Conservation (phyloP, 2,113 vertebrate genomes). For the Capreolus pygargus region DNA sequence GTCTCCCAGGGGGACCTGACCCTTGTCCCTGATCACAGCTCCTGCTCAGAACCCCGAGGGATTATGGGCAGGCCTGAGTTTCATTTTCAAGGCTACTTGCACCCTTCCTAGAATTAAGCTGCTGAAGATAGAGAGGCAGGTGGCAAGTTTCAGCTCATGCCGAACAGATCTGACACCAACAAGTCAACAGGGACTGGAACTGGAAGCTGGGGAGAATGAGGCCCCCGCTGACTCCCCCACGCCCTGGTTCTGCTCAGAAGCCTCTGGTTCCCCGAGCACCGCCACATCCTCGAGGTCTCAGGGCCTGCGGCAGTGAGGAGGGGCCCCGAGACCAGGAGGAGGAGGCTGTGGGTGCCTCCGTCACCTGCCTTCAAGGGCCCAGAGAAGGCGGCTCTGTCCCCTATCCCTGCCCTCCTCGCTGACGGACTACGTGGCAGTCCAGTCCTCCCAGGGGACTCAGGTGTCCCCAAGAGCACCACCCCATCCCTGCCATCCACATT, state of each 20-base stretch:
- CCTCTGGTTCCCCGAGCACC: neutral
- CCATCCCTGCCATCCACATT: fast-evolving
- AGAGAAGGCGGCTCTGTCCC: too few species aligned
- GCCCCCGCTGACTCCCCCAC: neutral
- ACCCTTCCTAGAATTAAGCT: neutral
- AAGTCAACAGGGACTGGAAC: neutral
- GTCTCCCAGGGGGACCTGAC: too few species aligned
- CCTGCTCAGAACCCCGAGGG: neutral
- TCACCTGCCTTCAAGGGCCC: neutral
- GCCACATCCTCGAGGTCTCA: neutral
- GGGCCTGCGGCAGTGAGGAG: neutral
- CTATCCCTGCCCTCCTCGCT: neutral
- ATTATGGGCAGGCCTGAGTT: neutral
- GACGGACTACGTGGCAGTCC: fast-evolving
- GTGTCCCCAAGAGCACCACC: neutral
- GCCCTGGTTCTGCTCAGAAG: neutral
- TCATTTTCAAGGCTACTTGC: neutral
- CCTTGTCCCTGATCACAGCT: fast-evolving
- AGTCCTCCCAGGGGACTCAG: neutral
- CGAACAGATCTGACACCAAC: neutral
- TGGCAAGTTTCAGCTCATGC: neutral
- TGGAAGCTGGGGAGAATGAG: neutral
- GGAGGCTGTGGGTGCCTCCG: neutral
- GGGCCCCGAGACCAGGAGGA: neutral
- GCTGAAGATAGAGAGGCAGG: neutral